phyloP scores from a whole-genome alignment of 2,797 vertebrate species.

The Crocodylus rhombifer region DNA sequence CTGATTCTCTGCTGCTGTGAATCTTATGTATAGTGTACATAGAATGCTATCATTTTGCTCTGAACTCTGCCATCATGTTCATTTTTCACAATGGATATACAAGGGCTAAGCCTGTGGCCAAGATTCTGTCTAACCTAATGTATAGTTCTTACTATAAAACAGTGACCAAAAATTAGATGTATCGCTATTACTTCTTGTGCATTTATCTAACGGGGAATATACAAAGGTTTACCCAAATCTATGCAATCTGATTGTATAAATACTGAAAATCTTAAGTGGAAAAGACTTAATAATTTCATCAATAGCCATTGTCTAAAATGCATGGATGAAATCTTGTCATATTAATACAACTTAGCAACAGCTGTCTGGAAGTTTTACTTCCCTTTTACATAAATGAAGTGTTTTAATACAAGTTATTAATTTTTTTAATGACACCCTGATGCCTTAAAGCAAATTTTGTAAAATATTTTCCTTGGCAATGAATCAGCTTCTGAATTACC shows the following conservation, averaged over 20 bases:
- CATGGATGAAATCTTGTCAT: conserved; percentile 44
- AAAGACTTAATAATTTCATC: conserved; percentile 62
- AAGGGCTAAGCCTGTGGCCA: not conserved
- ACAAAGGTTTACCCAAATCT: conserved; percentile 18
- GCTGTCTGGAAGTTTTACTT: conserved; percentile 43
- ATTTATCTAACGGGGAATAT: conserved; percentile 34
- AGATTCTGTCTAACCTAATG: too few species aligned
- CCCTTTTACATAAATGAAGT: conserved; percentile 36
- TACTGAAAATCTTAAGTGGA: conserved; percentile 36
- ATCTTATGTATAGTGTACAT: not conserved
- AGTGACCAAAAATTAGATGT: conserved; percentile 41
- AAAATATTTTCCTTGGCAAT: not conserved
- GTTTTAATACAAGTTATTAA: not conserved
- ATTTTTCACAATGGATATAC: not conserved
- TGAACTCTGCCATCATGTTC: not conserved
- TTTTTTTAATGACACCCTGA: not conserved
- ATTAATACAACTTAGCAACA: conserved; percentile 52
- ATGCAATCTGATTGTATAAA: conserved; percentile 31
- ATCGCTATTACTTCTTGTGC: not conserved
- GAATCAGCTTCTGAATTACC: not conserved
- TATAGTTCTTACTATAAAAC: not conserved
- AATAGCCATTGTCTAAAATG: conserved; percentile 53
- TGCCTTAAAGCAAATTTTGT: not conserved
- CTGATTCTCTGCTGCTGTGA: not conserved
- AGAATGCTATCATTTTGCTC: conserved; percentile 8